These are phyloP conservation scores for Marisa cornuarietis DNA, from an alignment of 1,140 invertebrate species.

Conservation along the genomic window DNA sequence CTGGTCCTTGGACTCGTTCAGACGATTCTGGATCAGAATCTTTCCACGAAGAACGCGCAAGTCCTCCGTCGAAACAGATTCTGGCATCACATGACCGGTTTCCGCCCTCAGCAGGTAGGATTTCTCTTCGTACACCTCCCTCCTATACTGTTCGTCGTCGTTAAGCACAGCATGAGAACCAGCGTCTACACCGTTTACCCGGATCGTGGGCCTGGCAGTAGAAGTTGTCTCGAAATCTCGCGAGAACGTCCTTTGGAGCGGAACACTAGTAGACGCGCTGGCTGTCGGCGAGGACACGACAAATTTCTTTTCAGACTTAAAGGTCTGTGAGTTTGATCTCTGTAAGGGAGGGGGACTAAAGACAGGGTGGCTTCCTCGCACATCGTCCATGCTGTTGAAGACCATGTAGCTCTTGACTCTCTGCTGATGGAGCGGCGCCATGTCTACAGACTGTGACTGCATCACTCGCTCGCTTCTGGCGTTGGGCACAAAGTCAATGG, in stretches of 20 bases:
- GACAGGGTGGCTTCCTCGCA: not conserved
- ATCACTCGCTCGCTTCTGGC: not conserved
- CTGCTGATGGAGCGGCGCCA: constrained; percentile 8
- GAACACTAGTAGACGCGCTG: too few species aligned
- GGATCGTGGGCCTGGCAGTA: too few species aligned
- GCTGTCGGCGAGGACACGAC: not conserved
- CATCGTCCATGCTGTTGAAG: constrained; percentile 20
- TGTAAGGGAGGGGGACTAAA: not conserved
- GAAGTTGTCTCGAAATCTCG: too few species aligned
- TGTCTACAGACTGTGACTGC: not conserved
- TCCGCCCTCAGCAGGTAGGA: constrained; percentile 7
- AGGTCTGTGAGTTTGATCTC: constrained; percentile 8
- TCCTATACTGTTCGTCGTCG: not conserved
- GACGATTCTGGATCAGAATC: constrained; percentile 51
- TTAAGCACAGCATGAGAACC: not conserved
- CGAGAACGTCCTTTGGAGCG: too few species aligned
- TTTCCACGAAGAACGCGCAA: constrained; percentile 50
- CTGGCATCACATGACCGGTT: constrained; percentile 7
- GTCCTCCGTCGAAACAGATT: constrained; percentile 9
- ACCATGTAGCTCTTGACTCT: constrained; percentile 16
- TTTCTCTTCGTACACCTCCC: constrained; percentile 19
- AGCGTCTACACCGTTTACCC: too few species aligned
- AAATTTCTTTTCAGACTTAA: not conserved
- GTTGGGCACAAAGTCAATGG: constrained; percentile 11
- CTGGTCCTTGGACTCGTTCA: constrained; percentile 44